Conservation (phyloP, 2,888 invertebrate species). For the Lasioglossum lativentre region DNA sequence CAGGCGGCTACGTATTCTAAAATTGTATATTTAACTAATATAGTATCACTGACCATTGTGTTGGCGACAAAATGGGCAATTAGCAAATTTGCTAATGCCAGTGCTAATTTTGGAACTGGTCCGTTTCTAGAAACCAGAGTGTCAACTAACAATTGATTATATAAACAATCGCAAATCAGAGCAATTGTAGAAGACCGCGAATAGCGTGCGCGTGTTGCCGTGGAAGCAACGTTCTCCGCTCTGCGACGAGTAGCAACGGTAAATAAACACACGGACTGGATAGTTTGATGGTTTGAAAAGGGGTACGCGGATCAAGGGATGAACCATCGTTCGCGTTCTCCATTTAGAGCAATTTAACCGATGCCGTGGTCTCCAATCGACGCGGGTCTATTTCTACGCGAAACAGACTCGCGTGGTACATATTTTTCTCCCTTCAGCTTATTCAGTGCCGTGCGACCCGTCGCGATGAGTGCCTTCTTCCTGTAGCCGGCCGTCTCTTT, state of each 20-base stretch:
- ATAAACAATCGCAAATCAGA: not conserved
- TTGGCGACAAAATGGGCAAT: not conserved
- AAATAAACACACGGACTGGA: not conserved
- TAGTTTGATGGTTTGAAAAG: constrained; percentile 1
- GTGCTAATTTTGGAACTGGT: not conserved
- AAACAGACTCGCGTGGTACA: constrained; percentile 53
- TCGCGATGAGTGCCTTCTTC: constrained; percentile 80
- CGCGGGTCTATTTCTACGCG: constrained; percentile 54
- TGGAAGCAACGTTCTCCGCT: not conserved
- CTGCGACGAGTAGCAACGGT: not conserved
- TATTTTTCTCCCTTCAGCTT: constrained; percentile 69
- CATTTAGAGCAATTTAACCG: constrained; percentile 48
- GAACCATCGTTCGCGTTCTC: constrained; percentile 36
- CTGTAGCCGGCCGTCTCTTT: constrained; percentile 72
- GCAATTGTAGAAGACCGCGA: not conserved
- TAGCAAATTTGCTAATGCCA: no score
- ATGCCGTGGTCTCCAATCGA: constrained; percentile 46
- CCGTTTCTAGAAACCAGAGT: not conserved
- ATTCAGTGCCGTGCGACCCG: constrained; percentile 75
- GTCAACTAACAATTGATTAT: not conserved
- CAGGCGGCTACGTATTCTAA: not conserved
- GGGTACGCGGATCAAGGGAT: constrained; percentile 35
- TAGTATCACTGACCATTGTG: no score
- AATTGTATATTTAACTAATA: no score
- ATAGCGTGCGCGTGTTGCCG: not conserved